A percentile compares a stretch with the other conserved stretches of the same genome.
Evolutionary conservation across 1,140 invertebrate species (phyloP).

Genomic region (Mylabris phalerata): DNA sequence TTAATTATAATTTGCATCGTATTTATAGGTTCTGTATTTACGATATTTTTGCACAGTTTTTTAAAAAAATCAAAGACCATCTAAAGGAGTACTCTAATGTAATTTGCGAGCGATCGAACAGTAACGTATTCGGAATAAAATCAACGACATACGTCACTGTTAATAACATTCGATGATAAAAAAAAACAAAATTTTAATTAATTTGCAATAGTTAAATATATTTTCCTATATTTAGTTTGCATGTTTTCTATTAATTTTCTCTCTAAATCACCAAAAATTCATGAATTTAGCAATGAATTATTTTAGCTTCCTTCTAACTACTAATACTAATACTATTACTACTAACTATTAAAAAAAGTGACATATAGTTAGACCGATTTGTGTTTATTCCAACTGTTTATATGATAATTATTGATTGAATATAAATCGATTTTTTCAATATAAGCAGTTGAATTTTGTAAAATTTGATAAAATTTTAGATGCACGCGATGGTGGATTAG

Average conservation of each 20-base stretch:
- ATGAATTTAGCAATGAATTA: constrained; percentile 4
- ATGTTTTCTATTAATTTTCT: constrained; percentile 8
- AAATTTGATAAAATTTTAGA: constrained; percentile 31
- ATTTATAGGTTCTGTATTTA: neutral
- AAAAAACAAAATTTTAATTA: neutral
- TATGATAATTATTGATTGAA: neutral
- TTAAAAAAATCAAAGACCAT: no score
- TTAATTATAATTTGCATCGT: no score
- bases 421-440: neutral
- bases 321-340: neutral
- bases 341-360: neutral
- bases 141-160: no score
- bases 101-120: no score
- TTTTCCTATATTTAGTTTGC: constrained; percentile 8
- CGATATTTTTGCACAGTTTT: neutral
- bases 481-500: constrained; percentile 41
- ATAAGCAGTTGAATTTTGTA: neutral
- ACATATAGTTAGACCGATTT: constrained; percentile 13
- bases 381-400: constrained; percentile 17
- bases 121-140: no score
- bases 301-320: constrained; percentile 4
- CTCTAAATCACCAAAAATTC: neutral
- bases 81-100: no score
- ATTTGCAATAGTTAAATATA: constrained; percentile 4
- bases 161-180: neutral